Conservation (phyloP, 92 coral and sea anemone genomes). For the Blastomussa wellsi region DNA sequence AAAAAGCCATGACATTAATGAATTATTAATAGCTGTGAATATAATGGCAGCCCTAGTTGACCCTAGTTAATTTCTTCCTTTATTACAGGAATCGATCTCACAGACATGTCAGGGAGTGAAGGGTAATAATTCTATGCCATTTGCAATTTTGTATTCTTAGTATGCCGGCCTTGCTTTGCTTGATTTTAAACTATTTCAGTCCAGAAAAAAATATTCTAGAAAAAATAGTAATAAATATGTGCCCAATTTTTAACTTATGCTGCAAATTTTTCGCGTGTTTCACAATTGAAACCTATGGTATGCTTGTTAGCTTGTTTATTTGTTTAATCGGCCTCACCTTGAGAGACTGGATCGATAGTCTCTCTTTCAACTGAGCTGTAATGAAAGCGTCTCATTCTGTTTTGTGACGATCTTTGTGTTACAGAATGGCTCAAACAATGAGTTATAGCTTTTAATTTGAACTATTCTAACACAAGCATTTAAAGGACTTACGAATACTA, state of each 20-base stretch:
- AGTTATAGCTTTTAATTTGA: neutral
- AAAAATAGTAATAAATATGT: no score
- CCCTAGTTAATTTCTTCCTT: neutral
- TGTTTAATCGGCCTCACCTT: no score
- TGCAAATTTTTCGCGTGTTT: no score
- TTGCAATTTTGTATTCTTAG: neutral
- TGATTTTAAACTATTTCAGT: neutral
- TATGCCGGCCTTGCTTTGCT: neutral
- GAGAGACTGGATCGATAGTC: no score
- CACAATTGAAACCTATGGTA: no score
- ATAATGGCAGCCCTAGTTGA: neutral
- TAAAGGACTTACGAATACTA: neutral
- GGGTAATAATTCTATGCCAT: conserved; percentile 4
- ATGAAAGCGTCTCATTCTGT: no score
- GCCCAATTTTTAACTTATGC: no score
- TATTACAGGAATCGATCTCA: conserved; percentile 6
- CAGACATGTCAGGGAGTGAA: conserved; percentile 3
- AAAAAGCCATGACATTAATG: neutral
- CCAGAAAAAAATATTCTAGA: neutral
- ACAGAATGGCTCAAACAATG: no score
- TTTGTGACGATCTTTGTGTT: no score
- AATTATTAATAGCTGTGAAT: neutral
- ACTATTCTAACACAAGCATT: neutral
- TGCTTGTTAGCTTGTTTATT: no score
- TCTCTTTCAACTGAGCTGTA: no score